Conservation (phyloP, 30 jellyfish, hydroid and myxozoan genomes). For the Rhopilema esculentum region DNA sequence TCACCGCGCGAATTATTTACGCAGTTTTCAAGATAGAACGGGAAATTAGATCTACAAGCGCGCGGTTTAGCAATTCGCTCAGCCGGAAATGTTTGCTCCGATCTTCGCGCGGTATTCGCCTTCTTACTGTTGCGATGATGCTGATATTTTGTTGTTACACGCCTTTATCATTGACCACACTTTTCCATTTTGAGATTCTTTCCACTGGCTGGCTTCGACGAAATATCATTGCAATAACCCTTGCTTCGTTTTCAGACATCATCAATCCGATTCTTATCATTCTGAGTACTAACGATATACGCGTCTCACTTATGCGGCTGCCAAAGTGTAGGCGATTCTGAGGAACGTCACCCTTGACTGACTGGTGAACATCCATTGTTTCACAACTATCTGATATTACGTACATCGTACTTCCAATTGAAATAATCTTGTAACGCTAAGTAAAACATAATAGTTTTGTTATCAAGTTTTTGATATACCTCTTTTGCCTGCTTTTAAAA, state of each 20-base stretch:
- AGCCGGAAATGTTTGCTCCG: slow-evolving; percentile 18
- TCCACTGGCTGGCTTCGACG: slow-evolving; percentile 6
- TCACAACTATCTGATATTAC: too few species aligned
- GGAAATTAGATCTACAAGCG: neutral
- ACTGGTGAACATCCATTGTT: too few species aligned
- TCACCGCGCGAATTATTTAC: slow-evolving; percentile 12
- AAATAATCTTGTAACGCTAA: too few species aligned
- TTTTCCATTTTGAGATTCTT: neutral
- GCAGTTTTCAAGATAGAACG: slow-evolving; percentile 14
- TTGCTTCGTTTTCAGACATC: slow-evolving; percentile 17
- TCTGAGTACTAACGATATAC: slow-evolving; percentile 1
- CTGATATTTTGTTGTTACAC: slow-evolving; percentile 12
- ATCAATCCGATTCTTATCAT: slow-evolving; percentile 17
- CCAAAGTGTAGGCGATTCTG: slow-evolving; percentile 1
- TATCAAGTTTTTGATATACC: too few species aligned
- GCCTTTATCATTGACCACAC: slow-evolving; percentile 17
- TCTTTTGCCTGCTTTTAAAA: too few species aligned
- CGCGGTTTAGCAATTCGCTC: slow-evolving; percentile 15
- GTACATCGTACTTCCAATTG: too few species aligned
- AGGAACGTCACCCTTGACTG: too few species aligned
- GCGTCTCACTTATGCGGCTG: neutral
- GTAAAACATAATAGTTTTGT: too few species aligned
- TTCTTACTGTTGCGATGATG: slow-evolving; percentile 2
- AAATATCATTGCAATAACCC: neutral
- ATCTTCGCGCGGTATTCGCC: slow-evolving; percentile 28